Percentiles rank a stretch among this genome's conserved stretches.
Evolutionary conservation across 2,797 vertebrate species (phyloP).

Genomic region (Buphagus erythrorhynchus): DNA sequence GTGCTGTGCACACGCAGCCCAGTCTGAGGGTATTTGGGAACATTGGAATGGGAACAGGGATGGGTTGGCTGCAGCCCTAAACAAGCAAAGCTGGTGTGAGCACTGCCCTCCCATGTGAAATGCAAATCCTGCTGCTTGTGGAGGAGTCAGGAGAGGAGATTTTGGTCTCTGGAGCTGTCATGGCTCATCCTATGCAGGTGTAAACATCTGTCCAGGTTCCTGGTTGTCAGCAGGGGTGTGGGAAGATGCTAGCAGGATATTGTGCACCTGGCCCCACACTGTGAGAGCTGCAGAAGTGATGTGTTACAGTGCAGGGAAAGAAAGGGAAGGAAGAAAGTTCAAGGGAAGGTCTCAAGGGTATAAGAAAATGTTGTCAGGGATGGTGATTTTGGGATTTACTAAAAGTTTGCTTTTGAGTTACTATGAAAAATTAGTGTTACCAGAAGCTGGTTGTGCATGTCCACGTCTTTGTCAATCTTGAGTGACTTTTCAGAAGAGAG

Average conservation of each 20-base stretch:
- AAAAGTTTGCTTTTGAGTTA: neutral
- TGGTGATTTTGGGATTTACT: neutral
- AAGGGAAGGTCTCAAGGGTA: neutral
- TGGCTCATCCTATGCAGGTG: neutral
- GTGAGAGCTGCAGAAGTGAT: neutral
- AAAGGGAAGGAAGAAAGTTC: neutral
- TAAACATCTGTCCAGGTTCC: neutral
- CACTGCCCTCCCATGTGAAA: neutral
- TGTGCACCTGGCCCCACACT: neutral
- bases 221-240: neutral
- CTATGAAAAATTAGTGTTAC: neutral
- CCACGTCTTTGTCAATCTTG: neutral
- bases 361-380: neutral
- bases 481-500: neutral
- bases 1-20: neutral
- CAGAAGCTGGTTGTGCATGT: neutral
- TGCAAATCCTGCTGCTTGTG: neutral
- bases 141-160: neutral
- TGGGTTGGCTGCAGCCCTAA: neutral
- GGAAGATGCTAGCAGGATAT: neutral
- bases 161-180: neutral
- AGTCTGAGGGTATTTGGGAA: neutral
- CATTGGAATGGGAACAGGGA: neutral
- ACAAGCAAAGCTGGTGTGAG: slow-evolving; percentile 29
- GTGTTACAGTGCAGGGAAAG: neutral